These are phyloP conservation scores for Sycobia sp. DNA, from an alignment of 1,140 invertebrate species.

Conservation along the genomic window DNA sequence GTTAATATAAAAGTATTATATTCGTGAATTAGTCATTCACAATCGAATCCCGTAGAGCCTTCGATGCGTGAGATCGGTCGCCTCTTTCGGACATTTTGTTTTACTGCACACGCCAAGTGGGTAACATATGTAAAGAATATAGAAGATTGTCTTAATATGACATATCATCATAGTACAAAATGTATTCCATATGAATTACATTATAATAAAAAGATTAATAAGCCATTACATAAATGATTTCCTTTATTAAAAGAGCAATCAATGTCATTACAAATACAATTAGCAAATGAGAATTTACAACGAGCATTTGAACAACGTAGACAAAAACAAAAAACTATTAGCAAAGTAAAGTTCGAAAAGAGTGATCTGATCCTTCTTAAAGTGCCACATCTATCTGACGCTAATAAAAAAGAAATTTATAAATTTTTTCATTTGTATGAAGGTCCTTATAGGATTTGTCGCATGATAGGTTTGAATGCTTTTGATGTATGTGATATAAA, in stretches of 20 bases:
- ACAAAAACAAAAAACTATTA: not conserved
- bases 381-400: constrained; percentile 6
- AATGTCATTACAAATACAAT: not conserved
- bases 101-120: constrained; percentile 13
- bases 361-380: constrained; percentile 27
- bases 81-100: constrained; percentile 27
- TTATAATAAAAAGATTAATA: not conserved
- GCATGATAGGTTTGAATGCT: not conserved
- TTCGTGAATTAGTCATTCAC: constrained; percentile 46
- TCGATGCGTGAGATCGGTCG: constrained; percentile 45
- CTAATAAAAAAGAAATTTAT: not conserved
- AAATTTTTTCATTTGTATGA: constrained; percentile 1
- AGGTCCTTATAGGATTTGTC: not conserved
- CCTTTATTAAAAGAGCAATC: not conserved
- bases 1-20: constrained; percentile 2
- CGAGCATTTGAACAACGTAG: constrained; percentile 16
- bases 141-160: not conserved
- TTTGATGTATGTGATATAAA: not conserved
- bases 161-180: not conserved
- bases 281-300: constrained; percentile 15
- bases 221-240: not conserved
- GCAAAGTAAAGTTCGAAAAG: not conserved
- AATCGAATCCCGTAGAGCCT: constrained; percentile 49
- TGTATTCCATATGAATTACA: not conserved
- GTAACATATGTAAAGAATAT: not conserved